Evolutionary conservation across 2,888 invertebrate species (phyloP).

Genomic region (Esperia sulphurella): DNA sequence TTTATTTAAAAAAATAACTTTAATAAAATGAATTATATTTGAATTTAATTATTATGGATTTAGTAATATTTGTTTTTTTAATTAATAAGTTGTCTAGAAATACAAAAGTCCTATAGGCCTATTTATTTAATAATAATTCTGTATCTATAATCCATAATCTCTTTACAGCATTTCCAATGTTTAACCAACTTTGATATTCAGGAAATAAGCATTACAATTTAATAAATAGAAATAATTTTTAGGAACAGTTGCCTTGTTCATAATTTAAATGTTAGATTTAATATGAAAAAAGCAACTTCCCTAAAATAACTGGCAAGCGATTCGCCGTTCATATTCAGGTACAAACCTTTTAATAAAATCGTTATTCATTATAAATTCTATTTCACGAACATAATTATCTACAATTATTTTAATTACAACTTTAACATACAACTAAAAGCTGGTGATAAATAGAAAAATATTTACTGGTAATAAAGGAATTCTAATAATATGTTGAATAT

Average conservation of each 20-base stretch:
- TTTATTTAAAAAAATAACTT: background rate
- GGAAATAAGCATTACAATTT: background rate
- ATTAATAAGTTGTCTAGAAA: no score
- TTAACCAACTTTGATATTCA: constrained; percentile 14
- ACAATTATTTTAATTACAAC: constrained; percentile 40
- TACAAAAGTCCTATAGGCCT: no score
- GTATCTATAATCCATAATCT: background rate
- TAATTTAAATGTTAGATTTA: no score
- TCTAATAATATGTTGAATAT: constrained; percentile 46
- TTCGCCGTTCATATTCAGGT: constrained; percentile 43
- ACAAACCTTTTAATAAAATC: constrained; percentile 41
- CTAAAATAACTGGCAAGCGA: constrained; percentile 18
- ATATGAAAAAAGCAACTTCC: background rate
- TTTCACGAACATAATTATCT: constrained; percentile 47
- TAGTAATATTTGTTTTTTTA: no score
- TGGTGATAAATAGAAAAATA: constrained; percentile 73
- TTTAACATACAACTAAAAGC: constrained; percentile 59
- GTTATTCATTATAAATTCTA: constrained; percentile 29
- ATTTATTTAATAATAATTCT: no score
- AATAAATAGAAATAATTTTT: background rate
- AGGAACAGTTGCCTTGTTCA: background rate
- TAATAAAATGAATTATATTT: background rate
- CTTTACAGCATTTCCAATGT: constrained; percentile 30
- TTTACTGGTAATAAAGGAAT: constrained; percentile 61
- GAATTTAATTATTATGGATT: no score